phyloP scores from a whole-genome alignment of 2,888 invertebrate species.

The Drosophila paucipuncta region DNA sequence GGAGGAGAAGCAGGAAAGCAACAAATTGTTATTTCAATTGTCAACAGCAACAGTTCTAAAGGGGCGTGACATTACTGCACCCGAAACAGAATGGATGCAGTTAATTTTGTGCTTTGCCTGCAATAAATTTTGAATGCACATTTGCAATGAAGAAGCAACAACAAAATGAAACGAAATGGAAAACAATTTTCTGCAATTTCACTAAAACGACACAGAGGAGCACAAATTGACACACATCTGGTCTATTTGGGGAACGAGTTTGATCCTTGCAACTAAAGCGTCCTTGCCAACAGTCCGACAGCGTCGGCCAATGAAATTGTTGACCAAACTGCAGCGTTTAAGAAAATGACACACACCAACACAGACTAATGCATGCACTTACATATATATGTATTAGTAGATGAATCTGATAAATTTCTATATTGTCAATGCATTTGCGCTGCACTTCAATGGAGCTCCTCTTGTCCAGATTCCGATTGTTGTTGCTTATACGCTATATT shows the following conservation, averaged over 20 bases:
- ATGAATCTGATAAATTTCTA: slow-evolving; percentile 29
- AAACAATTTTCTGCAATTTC: slow-evolving; percentile 80
- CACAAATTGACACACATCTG: slow-evolving; percentile 65
- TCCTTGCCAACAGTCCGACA: slow-evolving; percentile 44
- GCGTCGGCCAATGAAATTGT: slow-evolving; percentile 69
- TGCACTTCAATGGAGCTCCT: slow-evolving; percentile 35
- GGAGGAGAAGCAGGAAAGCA: slow-evolving; percentile 11
- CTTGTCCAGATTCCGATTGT: slow-evolving; percentile 39
- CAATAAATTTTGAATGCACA: slow-evolving; percentile 81
- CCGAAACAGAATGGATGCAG: slow-evolving; percentile 54
- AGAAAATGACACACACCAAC: slow-evolving; percentile 38
- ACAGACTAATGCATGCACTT: neutral
- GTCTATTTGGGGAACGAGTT: slow-evolving; percentile 2
- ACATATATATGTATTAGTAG: slow-evolving; percentile 1
- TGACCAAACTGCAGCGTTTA: slow-evolving; percentile 74
- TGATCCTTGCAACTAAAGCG: slow-evolving; percentile 26
- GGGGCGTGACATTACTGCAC: slow-evolving; percentile 27
- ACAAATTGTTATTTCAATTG: slow-evolving; percentile 68
- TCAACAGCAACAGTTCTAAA: slow-evolving; percentile 40
- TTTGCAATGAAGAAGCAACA: slow-evolving; percentile 71
- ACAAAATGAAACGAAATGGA: slow-evolving; percentile 74
- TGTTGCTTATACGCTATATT: slow-evolving; percentile 10
- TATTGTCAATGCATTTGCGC: slow-evolving; percentile 64
- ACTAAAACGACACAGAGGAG: slow-evolving; percentile 67
- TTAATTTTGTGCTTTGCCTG: slow-evolving; percentile 78